Evolutionary conservation across 2,888 invertebrate genomes (phyloP).

Genomic region (Synergus itoensis): DNA sequence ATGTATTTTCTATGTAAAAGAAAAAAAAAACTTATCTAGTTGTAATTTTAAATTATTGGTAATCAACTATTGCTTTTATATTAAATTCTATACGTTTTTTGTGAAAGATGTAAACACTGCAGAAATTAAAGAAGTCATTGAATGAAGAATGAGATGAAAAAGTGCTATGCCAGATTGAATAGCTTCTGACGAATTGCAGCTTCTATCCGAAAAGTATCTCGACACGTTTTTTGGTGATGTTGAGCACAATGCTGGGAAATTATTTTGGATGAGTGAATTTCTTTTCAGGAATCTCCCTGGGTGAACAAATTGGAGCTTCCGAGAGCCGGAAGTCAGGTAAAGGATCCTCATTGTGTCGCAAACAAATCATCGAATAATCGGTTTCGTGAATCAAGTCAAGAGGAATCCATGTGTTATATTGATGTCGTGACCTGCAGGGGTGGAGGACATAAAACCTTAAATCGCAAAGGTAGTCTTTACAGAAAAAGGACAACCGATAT

Average conservation of each 20-base stretch:
- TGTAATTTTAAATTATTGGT: background rate
- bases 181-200: background rate
- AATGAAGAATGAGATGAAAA: background rate
- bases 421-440: background rate
- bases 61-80: background rate
- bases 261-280: background rate
- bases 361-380: constrained; percentile 3
- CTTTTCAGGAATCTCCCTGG: background rate
- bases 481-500: too few relatives aligned
- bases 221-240: background rate
- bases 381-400: constrained; percentile 3
- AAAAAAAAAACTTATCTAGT: too few relatives aligned
- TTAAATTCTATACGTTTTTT: background rate
- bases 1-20: background rate
- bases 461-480: background rate
- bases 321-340: constrained; percentile 5
- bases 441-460: background rate
- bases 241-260: background rate
- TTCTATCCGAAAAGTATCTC: background rate
- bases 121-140: background rate
- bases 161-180: background rate
- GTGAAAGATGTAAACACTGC: background rate
- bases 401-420: background rate
- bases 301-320: constrained; percentile 12
- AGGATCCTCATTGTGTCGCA: constrained; percentile 3